Conservation (phyloP, 2,113 vertebrate genomes). For the Caloenas nicobarica region DNA sequence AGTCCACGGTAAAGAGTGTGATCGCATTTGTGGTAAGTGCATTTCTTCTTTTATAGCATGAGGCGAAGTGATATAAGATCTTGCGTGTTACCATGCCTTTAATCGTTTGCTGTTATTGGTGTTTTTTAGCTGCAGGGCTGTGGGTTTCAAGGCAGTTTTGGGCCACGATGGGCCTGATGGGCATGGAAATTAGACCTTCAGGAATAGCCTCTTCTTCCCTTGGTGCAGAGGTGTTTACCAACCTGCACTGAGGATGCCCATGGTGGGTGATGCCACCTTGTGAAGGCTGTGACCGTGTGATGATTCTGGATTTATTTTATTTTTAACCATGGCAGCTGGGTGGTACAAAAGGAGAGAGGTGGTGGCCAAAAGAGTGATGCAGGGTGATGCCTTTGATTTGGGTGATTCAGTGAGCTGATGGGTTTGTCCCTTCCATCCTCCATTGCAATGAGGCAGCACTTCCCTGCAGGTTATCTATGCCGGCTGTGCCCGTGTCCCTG, state of each 20-base stretch:
- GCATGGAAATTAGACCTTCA: not conserved
- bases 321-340: not conserved
- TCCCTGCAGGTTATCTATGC: not conserved
- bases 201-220: not conserved
- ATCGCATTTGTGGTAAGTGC: conserved; percentile 92
- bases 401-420: not conserved
- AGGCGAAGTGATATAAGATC: not conserved
- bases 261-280: not conserved
- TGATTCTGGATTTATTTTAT: not conserved
- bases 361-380: not conserved
- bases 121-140: not conserved
- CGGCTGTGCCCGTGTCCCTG: not conserved
- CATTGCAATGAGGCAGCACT: not conserved
- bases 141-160: not conserved
- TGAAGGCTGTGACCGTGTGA: not conserved
- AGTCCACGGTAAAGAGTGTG: conserved; percentile 87
- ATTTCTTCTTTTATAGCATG: conserved; percentile 22
- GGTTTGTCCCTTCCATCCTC: not conserved
- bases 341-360: not conserved
- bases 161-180: not conserved
- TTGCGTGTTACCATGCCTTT: not conserved
- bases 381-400: not conserved
- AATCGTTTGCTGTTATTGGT: not conserved
- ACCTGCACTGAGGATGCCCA: not conserved
- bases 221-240: not conserved